Conservation (phyloP, 2,888 invertebrate genomes). For the Odiellus spinosus region DNA sequence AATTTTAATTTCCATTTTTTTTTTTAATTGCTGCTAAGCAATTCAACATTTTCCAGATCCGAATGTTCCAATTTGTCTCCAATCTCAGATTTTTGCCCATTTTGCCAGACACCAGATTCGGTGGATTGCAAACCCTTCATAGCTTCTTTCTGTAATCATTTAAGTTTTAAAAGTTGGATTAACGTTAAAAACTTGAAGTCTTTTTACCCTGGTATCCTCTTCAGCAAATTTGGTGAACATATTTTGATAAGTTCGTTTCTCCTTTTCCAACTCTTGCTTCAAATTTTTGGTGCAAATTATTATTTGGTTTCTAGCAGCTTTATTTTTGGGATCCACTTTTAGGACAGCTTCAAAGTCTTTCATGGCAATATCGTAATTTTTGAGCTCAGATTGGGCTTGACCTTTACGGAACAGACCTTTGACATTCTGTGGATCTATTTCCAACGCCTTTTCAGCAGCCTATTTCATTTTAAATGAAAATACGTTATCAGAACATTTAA, state of each 20-base stretch:
- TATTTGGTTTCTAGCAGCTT: conserved; percentile 66
- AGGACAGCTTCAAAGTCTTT: conserved; percentile 60
- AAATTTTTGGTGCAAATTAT: conserved; percentile 50
- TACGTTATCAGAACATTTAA: too few species aligned
- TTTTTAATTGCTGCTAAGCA: too few species aligned
- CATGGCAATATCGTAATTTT: conserved; percentile 59
- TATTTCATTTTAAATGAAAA: conserved; percentile 33
- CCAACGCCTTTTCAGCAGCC: conserved; percentile 59
- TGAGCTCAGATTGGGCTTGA: conserved; percentile 38
- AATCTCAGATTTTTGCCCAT: too few species aligned
- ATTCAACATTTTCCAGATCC: too few species aligned
- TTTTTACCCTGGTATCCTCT: conserved; percentile 13
- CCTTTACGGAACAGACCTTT: conserved; percentile 83
- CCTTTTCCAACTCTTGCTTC: conserved; percentile 56
- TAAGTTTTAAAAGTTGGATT: too few species aligned
- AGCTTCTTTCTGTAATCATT: too few species aligned
- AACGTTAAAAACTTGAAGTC: too few species aligned
- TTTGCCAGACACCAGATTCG: too few species aligned
- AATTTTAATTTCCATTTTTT: too few species aligned
- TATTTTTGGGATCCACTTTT: conserved; percentile 65
- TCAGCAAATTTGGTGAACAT: conserved; percentile 81
- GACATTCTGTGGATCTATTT: conserved; percentile 54
- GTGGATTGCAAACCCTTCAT: too few species aligned
- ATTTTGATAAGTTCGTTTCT: conserved; percentile 75
- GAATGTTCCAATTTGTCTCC: too few species aligned